Conservation (phyloP, 2,113 vertebrate species). For the Pyrgilauda ruficollis region DNA sequence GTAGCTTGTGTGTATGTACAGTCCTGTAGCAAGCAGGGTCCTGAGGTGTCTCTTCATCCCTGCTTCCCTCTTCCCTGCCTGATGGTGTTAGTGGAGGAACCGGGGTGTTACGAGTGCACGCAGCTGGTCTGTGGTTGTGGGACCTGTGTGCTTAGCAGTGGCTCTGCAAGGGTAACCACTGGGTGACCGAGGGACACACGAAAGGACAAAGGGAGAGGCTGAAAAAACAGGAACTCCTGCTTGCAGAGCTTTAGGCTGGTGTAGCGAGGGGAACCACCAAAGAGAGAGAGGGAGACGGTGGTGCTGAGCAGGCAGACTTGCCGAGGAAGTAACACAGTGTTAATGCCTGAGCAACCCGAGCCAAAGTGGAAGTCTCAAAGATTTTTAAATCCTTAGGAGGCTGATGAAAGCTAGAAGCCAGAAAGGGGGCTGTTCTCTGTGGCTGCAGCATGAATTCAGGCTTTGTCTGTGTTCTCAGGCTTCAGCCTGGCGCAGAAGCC, state of each 20-base stretch:
- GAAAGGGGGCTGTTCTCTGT: not conserved
- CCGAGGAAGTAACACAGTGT: not conserved
- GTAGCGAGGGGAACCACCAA: not conserved
- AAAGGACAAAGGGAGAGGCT: not conserved
- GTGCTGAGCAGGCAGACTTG: not conserved
- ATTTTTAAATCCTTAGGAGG: not conserved
- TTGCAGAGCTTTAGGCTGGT: not conserved
- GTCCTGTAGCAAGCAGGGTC: not conserved
- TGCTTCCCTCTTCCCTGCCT: not conserved
- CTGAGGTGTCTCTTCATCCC: not conserved
- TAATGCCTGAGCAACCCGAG: not conserved
- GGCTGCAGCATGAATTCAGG: not conserved
- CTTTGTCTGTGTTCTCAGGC: conserved; percentile 60
- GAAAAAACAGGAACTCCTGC: not conserved
- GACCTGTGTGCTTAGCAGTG: not conserved
- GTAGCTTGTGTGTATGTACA: not conserved
- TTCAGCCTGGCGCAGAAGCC: conserved; percentile 88
- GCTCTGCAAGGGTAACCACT: not conserved
- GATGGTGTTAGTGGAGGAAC: not conserved
- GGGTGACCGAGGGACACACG: not conserved
- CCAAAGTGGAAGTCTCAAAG: not conserved
- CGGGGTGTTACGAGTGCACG: accelerated
- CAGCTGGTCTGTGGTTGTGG: not conserved
- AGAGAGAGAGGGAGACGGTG: not conserved
- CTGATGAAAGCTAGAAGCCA: not conserved